These are phyloP conservation scores for Tethya wilhelma DNA, from an alignment of 37 sponge, comb jelly and placozoan species.

Conservation along the genomic window DNA sequence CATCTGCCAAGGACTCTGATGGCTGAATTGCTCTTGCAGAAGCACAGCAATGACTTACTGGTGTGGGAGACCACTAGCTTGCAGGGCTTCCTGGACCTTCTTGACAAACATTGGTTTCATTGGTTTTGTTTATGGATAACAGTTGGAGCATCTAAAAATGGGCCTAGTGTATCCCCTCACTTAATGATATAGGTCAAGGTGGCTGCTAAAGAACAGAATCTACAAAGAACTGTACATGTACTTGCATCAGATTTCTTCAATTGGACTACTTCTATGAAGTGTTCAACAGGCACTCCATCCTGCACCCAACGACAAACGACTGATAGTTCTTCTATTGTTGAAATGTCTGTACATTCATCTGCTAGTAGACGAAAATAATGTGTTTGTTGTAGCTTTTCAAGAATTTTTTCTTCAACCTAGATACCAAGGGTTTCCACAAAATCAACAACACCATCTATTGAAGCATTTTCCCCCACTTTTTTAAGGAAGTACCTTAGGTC, in stretches of 20 bases:
- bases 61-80: no score
- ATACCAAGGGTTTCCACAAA: conserved; percentile 60
- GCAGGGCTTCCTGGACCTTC: no score
- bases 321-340: conserved; percentile 79
- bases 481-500: neutral
- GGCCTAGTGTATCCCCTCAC: no score
- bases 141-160: no score
- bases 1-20: no score
- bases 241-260: conserved; percentile 59
- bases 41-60: no score
- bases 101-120: no score
- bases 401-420: conserved; percentile 63
- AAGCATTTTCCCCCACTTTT: conserved; percentile 6
- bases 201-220: no score
- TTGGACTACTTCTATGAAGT: conserved; percentile 70
- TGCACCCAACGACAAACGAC: conserved; percentile 73
- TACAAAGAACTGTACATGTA: no score
- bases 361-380: conserved; percentile 59
- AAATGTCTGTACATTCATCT: conserved; percentile 77
- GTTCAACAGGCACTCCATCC: conserved; percentile 75
- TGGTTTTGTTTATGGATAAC: no score
- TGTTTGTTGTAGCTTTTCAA: conserved; percentile 58
- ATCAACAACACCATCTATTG: conserved; percentile 59
- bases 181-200: no score
- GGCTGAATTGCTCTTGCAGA: no score